These are phyloP conservation scores for Hyalella azteca DNA, from an alignment of 2,888 invertebrate genomes.

Conservation along the genomic window DNA sequence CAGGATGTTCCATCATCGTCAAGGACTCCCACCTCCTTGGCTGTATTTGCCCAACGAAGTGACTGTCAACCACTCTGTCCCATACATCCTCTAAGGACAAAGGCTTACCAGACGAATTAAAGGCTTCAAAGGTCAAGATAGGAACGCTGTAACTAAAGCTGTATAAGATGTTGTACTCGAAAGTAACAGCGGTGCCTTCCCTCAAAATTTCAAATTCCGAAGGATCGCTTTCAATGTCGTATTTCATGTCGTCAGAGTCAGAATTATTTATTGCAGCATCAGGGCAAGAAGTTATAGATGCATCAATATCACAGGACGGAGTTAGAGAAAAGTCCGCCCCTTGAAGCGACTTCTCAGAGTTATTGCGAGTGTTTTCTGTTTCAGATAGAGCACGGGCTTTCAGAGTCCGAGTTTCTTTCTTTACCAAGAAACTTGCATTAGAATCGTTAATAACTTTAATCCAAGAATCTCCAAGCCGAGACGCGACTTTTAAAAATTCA, in stretches of 20 bases:
- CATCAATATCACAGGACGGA: no score
- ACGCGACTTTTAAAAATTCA: not conserved
- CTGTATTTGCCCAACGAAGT: constrained; percentile 34
- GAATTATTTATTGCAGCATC: not conserved
- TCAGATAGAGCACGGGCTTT: not conserved
- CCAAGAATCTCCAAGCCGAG: not conserved
- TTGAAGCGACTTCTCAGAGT: not conserved
- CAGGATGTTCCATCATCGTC: constrained; percentile 52
- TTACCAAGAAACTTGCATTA: not conserved
- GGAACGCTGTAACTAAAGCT: constrained; percentile 51
- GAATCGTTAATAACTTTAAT: not conserved
- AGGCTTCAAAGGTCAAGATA: constrained; percentile 48
- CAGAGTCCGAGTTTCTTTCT: not conserved
- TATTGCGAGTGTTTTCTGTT: not conserved
- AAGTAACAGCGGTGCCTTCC: constrained; percentile 25
- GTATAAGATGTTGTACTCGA: constrained; percentile 50
- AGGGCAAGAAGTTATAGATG: not conserved
- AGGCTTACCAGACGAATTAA: constrained; percentile 41
- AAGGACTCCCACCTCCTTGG: constrained; percentile 43
- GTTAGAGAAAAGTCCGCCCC: not conserved
- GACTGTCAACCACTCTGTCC: constrained; percentile 13
- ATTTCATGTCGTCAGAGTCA: not conserved
- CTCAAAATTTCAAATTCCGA: not conserved
- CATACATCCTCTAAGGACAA: constrained; percentile 44
- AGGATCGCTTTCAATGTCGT: not conserved